Conservation (phyloP, 2,888 invertebrate genomes). For the Cheilosia soror region DNA sequence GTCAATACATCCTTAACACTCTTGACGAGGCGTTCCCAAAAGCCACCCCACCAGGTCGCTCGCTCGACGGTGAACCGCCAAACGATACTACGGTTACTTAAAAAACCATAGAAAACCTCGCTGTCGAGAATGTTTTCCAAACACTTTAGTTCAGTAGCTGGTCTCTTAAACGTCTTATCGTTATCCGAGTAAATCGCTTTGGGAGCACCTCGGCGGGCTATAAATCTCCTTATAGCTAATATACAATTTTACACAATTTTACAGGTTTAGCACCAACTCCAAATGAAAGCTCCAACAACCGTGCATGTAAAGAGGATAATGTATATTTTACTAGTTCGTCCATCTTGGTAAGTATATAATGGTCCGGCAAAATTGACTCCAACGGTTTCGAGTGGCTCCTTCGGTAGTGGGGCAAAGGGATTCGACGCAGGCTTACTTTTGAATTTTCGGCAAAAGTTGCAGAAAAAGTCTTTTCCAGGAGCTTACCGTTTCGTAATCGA, state of each 20-base stretch:
- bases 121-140: neutral
- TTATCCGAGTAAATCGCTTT: slow-evolving; percentile 37
- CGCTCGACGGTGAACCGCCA: slow-evolving; percentile 10
- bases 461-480: slow-evolving; percentile 34
- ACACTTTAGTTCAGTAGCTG: slow-evolving; percentile 1
- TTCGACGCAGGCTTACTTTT: slow-evolving; percentile 29
- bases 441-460: slow-evolving; percentile 16
- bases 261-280: slow-evolving; percentile 38
- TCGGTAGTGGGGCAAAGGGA: slow-evolving; percentile 41
- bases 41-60: slow-evolving; percentile 14
- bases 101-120: neutral
- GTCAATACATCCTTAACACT: too few species aligned
- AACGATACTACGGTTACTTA: slow-evolving; percentile 34
- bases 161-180: slow-evolving; percentile 17
- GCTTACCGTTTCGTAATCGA: too few species aligned
- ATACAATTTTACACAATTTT: slow-evolving; percentile 37
- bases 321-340: slow-evolving; percentile 20
- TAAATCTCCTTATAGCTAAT: slow-evolving; percentile 39
- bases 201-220: slow-evolving; percentile 36
- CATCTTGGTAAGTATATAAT: too few species aligned
- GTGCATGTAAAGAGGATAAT: slow-evolving; percentile 54
- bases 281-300: slow-evolving; percentile 45
- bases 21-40: too few species aligned
- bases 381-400: slow-evolving; percentile 31
- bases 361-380: slow-evolving; percentile 52